phyloP scores from a whole-genome alignment of 1,140 invertebrate genomes.

The Lineus longissimus region DNA sequence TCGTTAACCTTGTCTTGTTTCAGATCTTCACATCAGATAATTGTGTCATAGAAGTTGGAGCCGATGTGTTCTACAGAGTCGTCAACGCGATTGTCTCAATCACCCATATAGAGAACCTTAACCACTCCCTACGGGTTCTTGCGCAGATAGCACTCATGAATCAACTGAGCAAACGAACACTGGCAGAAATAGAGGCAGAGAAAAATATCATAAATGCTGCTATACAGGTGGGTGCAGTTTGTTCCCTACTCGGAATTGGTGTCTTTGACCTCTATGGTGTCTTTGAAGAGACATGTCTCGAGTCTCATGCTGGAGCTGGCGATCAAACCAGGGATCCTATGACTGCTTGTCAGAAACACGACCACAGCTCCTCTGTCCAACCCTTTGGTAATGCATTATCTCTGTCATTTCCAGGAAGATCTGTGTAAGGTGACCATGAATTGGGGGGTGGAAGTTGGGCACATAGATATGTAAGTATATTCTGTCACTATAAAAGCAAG shows the following conservation, averaged over 20 bases:
- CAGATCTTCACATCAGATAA: slow-evolving; percentile 40
- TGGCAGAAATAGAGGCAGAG: slow-evolving; percentile 35
- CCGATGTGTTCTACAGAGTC: slow-evolving; percentile 41
- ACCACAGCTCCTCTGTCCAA: not conserved
- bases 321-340: not conserved
- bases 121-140: slow-evolving; percentile 35
- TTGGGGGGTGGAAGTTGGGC: slow-evolving; percentile 36
- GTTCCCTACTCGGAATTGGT: no score
- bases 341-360: not conserved
- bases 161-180: slow-evolving; percentile 23
- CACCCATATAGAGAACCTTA: slow-evolving; percentile 37
- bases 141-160: slow-evolving; percentile 36
- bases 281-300: not conserved
- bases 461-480: slow-evolving; percentile 35
- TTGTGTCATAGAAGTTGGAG: slow-evolving; percentile 43
- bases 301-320: not conserved
- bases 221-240: slow-evolving; percentile 26
- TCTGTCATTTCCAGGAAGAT: slow-evolving; percentile 32
- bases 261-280: not conserved
- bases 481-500: not conserved
- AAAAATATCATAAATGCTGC: slow-evolving; percentile 22
- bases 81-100: slow-evolving; percentile 32
- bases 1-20: slow-evolving; percentile 4
- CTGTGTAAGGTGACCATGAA: slow-evolving; percentile 24
- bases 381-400: no score